Evolutionary conservation across 2,888 invertebrate genomes (phyloP), one percentile per base, ranked within the genome.

Genomic region (Rhingia rostrata): DNA sequence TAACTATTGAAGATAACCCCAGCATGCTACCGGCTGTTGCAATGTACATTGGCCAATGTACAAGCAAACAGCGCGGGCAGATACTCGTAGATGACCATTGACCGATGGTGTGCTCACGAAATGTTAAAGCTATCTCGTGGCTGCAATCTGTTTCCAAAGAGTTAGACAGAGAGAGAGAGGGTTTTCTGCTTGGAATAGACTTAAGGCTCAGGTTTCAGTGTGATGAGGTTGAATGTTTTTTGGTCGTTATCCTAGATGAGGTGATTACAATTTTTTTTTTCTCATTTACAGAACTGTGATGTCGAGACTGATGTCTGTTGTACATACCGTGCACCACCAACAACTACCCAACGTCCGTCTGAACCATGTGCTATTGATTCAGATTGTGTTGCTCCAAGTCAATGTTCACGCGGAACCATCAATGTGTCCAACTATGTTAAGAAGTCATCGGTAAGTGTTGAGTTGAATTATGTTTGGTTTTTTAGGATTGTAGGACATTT

Each of bases 231-330:
- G 12, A 32, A 56, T 58, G 56, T 37, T 75, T 56, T 53, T 35
- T 22, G 1, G 22, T 22, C 22, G 22, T 22, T 30, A 54, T 73
- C 33, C 45, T 45, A 32, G n/a, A 49, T 14, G 14, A 10, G 32
- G 49, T 63, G 53, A n/a, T 45, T 41, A 51, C 47, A 12, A 6
- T 93, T 60, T 51, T 80, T 82, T 58, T 75, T 78, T 83, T 85
- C 74, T 75, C 67, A 64, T 32, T 90, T 91, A 5, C 88, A 92
- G 92, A 90, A 90, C 74, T 93, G 92, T 88, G 90, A 90, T 73
- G 87, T 89, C 9, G 89, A 90, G 75, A 89, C 89, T 7, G 90
- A 92, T 89, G 88, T 91, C 1, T 93, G 93, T 87, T 93, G 93
- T 87, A 89, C 88, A 72, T 91, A 89, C 82, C 90, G 89, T 67